Base-by-base conservation (phyloP, 2,888 invertebrate species). In the Ormyrus pomaceus region DNA sequence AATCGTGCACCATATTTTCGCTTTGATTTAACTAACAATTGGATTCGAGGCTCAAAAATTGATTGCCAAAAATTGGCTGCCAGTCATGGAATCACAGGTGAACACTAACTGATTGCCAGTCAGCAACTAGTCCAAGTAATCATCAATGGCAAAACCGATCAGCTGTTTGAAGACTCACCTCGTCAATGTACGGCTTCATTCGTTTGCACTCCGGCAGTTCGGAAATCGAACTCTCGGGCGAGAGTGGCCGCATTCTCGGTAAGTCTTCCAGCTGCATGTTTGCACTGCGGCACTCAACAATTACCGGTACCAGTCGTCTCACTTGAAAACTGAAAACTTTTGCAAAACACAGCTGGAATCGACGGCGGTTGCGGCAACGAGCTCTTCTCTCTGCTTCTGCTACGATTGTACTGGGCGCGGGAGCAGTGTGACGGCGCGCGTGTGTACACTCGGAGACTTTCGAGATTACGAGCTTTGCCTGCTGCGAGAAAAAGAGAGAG, bases 161-260 rank as follows among this genome's bases (percentile, higher is more conserved):
- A 34, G 34, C 34, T 45, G 7, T 45, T 9, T 45, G 46, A 13
- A 19, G 1, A 64, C 82, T 82, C 50, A 82, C 82, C 79, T 79
- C 72, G 64, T 85, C 73, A 51, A 79, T 68, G 72, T 81, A 69
- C 61, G 79, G 76, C 81, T 85, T 86, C 11, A 75, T 53, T 61
- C 83, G 82, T 77, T 84, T 86, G n/a, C 79, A 65, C 13, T 77
- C 73, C 48, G 81, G 81, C 55, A 56, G 45, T 5, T 7, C 58
- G 3, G 8, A n/a, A 55, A 61, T 11, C 61, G 51, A 13, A 64
- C 91, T 91, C 10, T 90, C 92, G 0, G 93, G 93, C 73, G 93
- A 93, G 34, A 93, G 89, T 74, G 92, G 91, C 83, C 91, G 87
- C 93, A 93, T 93, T 13, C 88, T 91, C 0, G 93, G 92, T 84